Evolutionary conservation across 2,888 invertebrate genomes (phyloP).

Genomic region (Brenthis hecate): DNA sequence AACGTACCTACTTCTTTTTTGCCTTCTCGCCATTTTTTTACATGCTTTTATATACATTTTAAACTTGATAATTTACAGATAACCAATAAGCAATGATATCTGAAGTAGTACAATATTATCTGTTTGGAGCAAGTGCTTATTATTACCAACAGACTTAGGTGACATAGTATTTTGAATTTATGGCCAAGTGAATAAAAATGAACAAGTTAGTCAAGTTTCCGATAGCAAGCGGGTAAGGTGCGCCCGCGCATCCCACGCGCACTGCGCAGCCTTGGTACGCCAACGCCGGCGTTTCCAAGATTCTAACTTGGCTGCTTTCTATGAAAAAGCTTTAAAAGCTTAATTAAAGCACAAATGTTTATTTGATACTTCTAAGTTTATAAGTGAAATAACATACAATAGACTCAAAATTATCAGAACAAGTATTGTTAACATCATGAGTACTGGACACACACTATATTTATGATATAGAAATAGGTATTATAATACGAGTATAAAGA

Average conservation of each 20-base stretch:
- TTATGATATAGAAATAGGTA: no score
- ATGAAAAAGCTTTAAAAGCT: constrained; percentile 10
- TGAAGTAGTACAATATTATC: background rate
- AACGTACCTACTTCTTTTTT: background rate
- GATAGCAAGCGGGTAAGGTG: constrained; percentile 32
- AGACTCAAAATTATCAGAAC: no score
- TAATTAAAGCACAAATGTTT: no score
- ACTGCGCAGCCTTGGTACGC: constrained; percentile 45
- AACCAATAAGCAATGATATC: background rate
- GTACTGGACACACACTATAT: no score
- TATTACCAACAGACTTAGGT: constrained; percentile 5
- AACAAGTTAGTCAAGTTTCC: constrained; percentile 34
- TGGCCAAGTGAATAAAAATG: constrained; percentile 27
- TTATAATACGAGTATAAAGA: no score
- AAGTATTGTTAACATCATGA: no score
- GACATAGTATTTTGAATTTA: constrained; percentile 13
- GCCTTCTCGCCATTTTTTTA: background rate
- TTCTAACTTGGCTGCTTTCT: constrained; percentile 27
- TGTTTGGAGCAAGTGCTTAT: background rate
- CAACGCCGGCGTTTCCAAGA: constrained; percentile 33
- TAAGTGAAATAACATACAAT: no score
- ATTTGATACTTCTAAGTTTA: no score
- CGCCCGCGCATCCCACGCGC: constrained; percentile 46
- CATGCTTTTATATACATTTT: background rate
- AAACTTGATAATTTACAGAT: background rate